phyloP scores from a whole-genome alignment of 2,888 invertebrate species.

The Latheticus oryzae region DNA sequence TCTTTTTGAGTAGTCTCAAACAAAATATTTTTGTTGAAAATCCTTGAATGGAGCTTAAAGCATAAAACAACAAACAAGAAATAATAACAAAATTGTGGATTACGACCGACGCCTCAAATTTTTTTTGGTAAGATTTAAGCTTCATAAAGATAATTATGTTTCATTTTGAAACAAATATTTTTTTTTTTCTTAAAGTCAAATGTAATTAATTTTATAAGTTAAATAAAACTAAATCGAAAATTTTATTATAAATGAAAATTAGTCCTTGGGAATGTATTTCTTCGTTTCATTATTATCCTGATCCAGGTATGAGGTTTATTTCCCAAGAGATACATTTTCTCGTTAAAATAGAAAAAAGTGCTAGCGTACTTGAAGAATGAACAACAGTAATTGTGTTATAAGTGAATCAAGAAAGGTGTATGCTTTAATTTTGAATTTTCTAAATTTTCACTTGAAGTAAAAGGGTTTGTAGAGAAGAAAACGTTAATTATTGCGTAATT shows the following conservation, averaged over 20 bases:
- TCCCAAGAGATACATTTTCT: constrained; percentile 19
- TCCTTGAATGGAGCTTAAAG: constrained; percentile 17
- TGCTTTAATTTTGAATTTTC: constrained; percentile 34
- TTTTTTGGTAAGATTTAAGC: constrained; percentile 3
- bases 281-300: no score
- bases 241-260: no score
- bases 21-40: constrained; percentile 17
- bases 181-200: no score
- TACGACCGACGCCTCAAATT: neutral
- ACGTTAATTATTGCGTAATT: constrained; percentile 36
- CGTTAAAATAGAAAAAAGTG: constrained; percentile 27
- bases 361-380: constrained; percentile 28
- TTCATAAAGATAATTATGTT: neutral
- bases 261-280: no score
- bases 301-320: constrained; percentile 17
- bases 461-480: constrained; percentile 18
- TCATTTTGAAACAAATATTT: neutral
- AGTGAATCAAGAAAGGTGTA: constrained; percentile 36
- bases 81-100: constrained; percentile 12
- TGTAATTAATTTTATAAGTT: no score
- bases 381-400: constrained; percentile 35
- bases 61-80: constrained; percentile 15
- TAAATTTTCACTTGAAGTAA: constrained; percentile 24
- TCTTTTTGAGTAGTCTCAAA: constrained; percentile 3
- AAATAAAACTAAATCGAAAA: no score